Evolutionary conservation across 2,113 vertebrate species (phyloP).

Genomic region (Elanus axillaris): DNA sequence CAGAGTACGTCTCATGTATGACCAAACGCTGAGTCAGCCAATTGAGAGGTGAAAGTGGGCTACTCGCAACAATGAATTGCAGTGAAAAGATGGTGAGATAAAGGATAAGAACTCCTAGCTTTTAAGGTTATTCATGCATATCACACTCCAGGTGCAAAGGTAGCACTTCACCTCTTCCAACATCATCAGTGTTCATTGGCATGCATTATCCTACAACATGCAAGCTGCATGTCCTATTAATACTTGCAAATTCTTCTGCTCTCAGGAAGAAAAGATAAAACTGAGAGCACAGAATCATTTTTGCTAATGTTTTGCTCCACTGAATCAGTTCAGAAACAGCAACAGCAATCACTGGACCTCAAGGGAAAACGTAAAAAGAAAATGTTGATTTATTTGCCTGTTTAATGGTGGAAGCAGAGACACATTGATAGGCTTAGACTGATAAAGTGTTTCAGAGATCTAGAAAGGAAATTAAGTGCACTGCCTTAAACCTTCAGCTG

Average conservation of each 20-base stretch:
- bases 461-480: neutral
- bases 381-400: conserved; percentile 43
- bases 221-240: neutral
- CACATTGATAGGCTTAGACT: conserved; percentile 7
- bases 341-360: conserved; percentile 9
- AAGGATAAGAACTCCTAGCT: neutral
- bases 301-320: conserved; percentile 50
- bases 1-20: neutral
- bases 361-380: conserved; percentile 9
- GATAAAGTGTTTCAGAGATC: conserved; percentile 16
- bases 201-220: neutral
- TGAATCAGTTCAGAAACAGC: conserved; percentile 37
- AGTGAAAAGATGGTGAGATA: neutral
- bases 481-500: neutral
- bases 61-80: neutral
- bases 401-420: conserved; percentile 20
- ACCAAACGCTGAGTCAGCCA: neutral
- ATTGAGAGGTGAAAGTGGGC: neutral
- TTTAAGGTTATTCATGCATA: neutral
- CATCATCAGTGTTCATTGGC: neutral
- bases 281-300: neutral
- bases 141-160: neutral
- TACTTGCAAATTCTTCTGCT: neutral
- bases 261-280: conserved; percentile 5
- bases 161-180: neutral